Percentiles rank a stretch among this genome's conserved stretches.
Conservation (phyloP, 1,140 invertebrate genomes). For the Diuraphis noxia region DNA sequence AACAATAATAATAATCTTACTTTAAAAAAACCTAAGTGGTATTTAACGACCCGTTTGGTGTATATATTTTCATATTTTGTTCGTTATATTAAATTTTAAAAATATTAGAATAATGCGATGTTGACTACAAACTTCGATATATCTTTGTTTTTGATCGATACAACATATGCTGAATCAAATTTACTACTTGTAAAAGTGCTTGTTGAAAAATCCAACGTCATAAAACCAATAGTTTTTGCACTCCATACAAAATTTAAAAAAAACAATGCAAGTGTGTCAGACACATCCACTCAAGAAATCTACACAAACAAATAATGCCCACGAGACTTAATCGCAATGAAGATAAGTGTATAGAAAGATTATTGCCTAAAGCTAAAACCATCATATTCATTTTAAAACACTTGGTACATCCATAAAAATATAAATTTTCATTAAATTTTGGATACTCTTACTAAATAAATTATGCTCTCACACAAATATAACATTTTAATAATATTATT, state of each 20-base stretch:
- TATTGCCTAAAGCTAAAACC: neutral
- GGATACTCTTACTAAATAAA: neutral
- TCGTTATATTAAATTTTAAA: neutral
- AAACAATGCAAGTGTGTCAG: neutral
- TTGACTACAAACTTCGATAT: neutral
- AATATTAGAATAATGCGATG: neutral
- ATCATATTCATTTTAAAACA: neutral
- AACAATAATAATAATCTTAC: neutral
- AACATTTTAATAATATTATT: neutral
- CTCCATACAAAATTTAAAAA: neutral
- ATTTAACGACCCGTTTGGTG: neutral
- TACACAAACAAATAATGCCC: neutral
- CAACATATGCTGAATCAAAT: neutral
- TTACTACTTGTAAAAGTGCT: neutral
- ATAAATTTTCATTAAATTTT: neutral
- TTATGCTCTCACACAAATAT: neutral
- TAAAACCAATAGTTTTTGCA: neutral
- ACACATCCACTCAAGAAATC: neutral
- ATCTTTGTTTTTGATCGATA: neutral
- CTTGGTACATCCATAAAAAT: neutral
- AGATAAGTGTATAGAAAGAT: neutral
- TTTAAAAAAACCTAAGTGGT: neutral
- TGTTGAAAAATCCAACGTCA: neutral
- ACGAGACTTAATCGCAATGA: neutral
- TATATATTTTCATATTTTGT: conserved; percentile 12